Evolutionary conservation across 2,113 vertebrate species (phyloP).

Genomic region (Myrmophylax atrothorax): DNA sequence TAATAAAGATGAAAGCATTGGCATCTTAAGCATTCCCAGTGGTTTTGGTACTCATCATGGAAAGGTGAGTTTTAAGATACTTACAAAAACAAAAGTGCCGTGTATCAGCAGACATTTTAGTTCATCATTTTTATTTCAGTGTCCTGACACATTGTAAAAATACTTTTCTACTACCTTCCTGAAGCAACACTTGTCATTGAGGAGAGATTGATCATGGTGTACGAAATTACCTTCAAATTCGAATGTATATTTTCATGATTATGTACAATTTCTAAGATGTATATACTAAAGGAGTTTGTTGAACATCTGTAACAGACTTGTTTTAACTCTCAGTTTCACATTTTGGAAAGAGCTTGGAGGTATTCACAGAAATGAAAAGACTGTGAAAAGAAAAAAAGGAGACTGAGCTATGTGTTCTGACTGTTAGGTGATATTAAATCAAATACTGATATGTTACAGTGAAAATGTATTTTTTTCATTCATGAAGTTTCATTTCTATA

Average conservation of each 20-base stretch:
- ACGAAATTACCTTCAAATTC: neutral
- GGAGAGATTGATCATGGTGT: neutral
- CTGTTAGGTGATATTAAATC: neutral
- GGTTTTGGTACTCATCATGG: neutral
- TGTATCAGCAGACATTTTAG: neutral
- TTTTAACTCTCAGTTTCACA: neutral
- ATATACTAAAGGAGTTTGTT: neutral
- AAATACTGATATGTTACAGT: neutral
- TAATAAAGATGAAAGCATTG: neutral
- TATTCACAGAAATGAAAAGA: neutral
- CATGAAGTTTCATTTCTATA: neutral
- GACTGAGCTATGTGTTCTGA: slow-evolving; percentile 8
- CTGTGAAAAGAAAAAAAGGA: neutral
- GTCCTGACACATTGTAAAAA: neutral
- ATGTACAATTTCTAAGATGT: neutral
- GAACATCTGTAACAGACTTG: neutral
- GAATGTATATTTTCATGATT: neutral
- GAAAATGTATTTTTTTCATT: neutral
- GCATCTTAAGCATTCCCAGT: neutral
- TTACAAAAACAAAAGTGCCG: neutral
- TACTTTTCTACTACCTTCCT: neutral
- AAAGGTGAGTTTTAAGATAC: neutral
- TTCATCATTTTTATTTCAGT: neutral
- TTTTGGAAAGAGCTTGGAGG: neutral
- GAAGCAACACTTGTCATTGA: neutral